Base-by-base conservation (phyloP, 2,888 invertebrate genomes). In the Phorcus lineatus region DNA sequence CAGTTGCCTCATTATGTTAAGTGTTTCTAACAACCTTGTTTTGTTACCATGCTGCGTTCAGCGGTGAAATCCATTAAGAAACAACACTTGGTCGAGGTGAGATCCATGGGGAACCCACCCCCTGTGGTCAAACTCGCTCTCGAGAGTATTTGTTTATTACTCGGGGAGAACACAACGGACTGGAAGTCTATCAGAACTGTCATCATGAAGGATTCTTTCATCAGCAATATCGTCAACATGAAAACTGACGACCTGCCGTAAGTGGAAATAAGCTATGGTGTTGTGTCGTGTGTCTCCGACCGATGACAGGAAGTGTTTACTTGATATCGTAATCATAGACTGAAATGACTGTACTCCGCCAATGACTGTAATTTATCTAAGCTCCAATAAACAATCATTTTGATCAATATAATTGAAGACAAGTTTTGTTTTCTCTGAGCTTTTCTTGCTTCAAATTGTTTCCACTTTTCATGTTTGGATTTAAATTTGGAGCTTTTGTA, bases 41-140 rank as follows among this genome's bases (percentile, higher is more conserved):
- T 75, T 17, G 17, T 75, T 75, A 22, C 62, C 53, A 54, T 62
- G 62, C 62, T 62, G 62, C 74, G 17, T 76, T 54, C 84, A 98
- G 98, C 99, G 94, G 99, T 99, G 93, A 98, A 99, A 95, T 98
- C 98, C 89, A 99, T 99, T 95, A 98, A 98, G 96, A 99, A 99
- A 95, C 98, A 98, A 94, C 98, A 99, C 94, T 95, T 99, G 94
- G 99, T 99, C 92, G 99, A 99, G 95, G 97, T 99, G 93, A 96
- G 98, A 92, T 97, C 99, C 84, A 99, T 99, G 99, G 96, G 97
- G 91, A 99, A 99, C 95, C 99, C 99, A 91, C 99, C 99, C 88
- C 97, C 97, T 83, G 95, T 97, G 92, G 99, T 99, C 90, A 99
- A 99, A 95, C 95, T 99, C 93, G 98, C 99, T 84, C 95, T 99